Conservation (phyloP, 1,140 invertebrate species). For the Sycophila sp. region DNA sequence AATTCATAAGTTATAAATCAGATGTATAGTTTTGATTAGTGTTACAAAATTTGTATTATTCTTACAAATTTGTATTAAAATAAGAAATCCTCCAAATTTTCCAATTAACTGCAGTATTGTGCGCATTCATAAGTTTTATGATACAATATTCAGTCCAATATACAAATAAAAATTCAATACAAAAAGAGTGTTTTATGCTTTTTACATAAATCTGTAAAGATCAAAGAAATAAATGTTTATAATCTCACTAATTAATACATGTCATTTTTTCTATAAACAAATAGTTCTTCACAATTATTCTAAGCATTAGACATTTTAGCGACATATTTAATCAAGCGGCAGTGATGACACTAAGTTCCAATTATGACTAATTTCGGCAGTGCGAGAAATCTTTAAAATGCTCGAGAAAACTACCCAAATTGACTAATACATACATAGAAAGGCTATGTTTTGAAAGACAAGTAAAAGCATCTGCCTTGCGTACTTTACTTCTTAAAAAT, state of each 20-base stretch:
- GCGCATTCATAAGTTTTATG: no score
- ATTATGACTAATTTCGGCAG: conserved; percentile 25
- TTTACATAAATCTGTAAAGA: conserved; percentile 19
- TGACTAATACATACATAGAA: conserved; percentile 37
- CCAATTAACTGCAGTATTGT: no score
- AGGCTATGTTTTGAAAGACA: conserved; percentile 29
- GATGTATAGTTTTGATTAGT: no score
- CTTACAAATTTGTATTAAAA: no score
- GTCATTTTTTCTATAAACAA: conserved; percentile 19
- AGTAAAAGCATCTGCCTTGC: conserved; percentile 24
- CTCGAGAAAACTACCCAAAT: conserved; percentile 30
- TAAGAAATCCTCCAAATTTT: no score
- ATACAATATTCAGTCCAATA: neutral
- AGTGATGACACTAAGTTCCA: conserved; percentile 23
- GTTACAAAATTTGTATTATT: no score
- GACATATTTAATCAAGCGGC: conserved; percentile 27
- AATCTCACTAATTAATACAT: conserved; percentile 30
- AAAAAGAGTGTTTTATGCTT: conserved; percentile 15
- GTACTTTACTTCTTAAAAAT: conserved; percentile 34
- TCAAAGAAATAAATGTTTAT: conserved; percentile 21
- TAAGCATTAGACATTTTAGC: conserved; percentile 24
- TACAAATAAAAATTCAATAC: conserved; percentile 21
- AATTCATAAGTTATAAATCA: neutral
- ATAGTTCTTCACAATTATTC: conserved; percentile 23
- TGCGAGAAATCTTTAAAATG: conserved; percentile 9